These are phyloP conservation scores for Hemiprocne comata DNA, from an alignment of 2,113 vertebrate genomes.

Conservation along the genomic window DNA sequence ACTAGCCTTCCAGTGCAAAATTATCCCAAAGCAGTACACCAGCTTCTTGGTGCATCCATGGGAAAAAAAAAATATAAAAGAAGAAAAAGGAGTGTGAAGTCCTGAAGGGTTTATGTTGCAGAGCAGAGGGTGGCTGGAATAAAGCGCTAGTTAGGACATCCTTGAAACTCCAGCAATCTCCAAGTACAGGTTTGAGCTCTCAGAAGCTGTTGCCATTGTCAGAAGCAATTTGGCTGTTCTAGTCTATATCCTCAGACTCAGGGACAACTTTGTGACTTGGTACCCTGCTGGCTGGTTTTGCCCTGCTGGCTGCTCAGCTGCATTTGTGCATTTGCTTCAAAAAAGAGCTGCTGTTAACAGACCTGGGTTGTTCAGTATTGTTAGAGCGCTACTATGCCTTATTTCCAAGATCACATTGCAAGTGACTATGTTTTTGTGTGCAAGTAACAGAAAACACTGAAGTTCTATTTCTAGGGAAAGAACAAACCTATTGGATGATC, in stretches of 20 bases:
- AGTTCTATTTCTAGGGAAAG: background rate
- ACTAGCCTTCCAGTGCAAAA: background rate
- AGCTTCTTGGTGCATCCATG: background rate
- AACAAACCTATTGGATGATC: constrained; percentile 10
- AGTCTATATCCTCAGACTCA: background rate
- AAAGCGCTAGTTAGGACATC: background rate
- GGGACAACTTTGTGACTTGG: background rate
- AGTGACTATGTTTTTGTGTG: background rate
- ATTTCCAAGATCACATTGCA: background rate
- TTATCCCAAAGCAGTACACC: background rate
- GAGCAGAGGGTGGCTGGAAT: background rate
- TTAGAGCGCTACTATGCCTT: background rate
- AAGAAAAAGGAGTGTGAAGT: background rate
- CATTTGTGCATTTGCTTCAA: background rate
- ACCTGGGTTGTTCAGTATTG: accelerated
- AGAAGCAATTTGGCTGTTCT: background rate
- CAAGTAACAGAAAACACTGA: background rate
- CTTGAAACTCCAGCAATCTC: background rate
- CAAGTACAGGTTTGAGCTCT: background rate
- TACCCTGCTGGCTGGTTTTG: background rate
- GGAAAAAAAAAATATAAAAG: background rate
- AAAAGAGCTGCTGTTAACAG: background rate
- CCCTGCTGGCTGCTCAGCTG: background rate
- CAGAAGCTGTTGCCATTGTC: background rate
- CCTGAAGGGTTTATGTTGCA: background rate